Evolutionary conservation across 2,888 invertebrate species (phyloP), one percentile per base, ranked within the genome.

Genomic region (Oscheius myriophilus): DNA sequence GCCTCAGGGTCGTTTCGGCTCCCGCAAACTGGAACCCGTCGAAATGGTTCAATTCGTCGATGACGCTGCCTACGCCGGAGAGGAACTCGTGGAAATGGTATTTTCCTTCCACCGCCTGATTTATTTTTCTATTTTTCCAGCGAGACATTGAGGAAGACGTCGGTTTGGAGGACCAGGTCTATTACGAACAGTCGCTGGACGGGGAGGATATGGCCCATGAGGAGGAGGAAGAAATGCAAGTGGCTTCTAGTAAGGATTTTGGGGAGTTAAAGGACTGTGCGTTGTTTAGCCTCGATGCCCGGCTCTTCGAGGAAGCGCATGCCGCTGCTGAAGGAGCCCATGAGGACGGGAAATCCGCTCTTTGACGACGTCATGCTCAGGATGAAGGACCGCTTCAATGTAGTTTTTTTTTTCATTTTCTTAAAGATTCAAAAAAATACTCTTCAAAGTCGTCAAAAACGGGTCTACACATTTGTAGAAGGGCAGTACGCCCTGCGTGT

Each of bases 281-380:
- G 33, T 33, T 33, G 33, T 26, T 21, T 42, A 14, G 33, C 18
- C 52, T 39, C 53, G 26, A 41, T 45, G 51, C 18, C 26, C 9
- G 33, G 33, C 9, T 52, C 33, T 55, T 14, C 43, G 9, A 21
- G 67, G n/a, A 67, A 67, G 42, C 39, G 67, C 2, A 54, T 68
- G 45, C 68, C 68, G 4, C 45, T 68, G n/a, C 55, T 68, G 26
- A 68, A 68, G 18, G 68, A 68, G 41, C 68, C 68, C 21, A 42
- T 49, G n/a, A 39, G 21, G 18, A 63, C 68, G 9, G 68, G 68
- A 14, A 68, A 68, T 57, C 49, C 62, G 16, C 45, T 9, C n/a
- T 63, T 68, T 43, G 68, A 68, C 39, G 63, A 68, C n/a, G 49
- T 68, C 16, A 63, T 68, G 63, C 21, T 41, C 12, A 45, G 26